Percentiles rank a stretch among this genome's conserved stretches.
These are phyloP conservation scores for Sinopyrophorus schimmeli DNA, from an alignment of 2,888 invertebrate genomes.

Conservation along the genomic window DNA sequence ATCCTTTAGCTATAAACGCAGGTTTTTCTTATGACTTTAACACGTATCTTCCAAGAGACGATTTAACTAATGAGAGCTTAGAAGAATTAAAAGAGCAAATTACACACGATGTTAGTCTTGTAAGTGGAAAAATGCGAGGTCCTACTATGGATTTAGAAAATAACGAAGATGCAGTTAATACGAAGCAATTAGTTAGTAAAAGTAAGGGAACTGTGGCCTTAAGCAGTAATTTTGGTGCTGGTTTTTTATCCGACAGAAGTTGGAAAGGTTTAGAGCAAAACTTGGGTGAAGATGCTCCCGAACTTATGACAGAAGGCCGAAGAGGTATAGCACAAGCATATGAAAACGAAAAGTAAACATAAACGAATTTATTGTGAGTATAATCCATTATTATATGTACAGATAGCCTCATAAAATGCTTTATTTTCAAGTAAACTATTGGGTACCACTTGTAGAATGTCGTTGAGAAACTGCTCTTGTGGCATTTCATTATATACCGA, in stretches of 20 bases:
- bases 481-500: slow-evolving; percentile 12
- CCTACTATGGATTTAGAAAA: slow-evolving; percentile 46
- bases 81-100: slow-evolving; percentile 26
- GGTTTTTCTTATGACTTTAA: slow-evolving; percentile 68
- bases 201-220: slow-evolving; percentile 56
- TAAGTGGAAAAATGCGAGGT: slow-evolving; percentile 71
- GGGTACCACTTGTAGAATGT: slow-evolving; percentile 30
- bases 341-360: slow-evolving; percentile 57
- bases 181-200: slow-evolving; percentile 50
- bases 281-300: slow-evolving; percentile 72
- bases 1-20: slow-evolving; percentile 56
- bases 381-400: slow-evolving; percentile 26
- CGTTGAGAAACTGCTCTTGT: slow-evolving; percentile 22
- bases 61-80: slow-evolving; percentile 46
- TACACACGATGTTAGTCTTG: slow-evolving; percentile 70
- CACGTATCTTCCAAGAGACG: slow-evolving; percentile 58
- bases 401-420: slow-evolving; percentile 22
- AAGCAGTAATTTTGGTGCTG: slow-evolving; percentile 62
- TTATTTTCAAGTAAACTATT: slow-evolving; percentile 15
- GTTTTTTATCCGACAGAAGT: slow-evolving; percentile 66
- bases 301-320: slow-evolving; percentile 70
- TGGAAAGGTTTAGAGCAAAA: slow-evolving; percentile 89
- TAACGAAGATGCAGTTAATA: slow-evolving; percentile 41
- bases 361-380: not conserved
- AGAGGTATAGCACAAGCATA: slow-evolving; percentile 77